phyloP scores from a whole-genome alignment of 2,888 invertebrate genomes.

The Tetragnatha montana region DNA sequence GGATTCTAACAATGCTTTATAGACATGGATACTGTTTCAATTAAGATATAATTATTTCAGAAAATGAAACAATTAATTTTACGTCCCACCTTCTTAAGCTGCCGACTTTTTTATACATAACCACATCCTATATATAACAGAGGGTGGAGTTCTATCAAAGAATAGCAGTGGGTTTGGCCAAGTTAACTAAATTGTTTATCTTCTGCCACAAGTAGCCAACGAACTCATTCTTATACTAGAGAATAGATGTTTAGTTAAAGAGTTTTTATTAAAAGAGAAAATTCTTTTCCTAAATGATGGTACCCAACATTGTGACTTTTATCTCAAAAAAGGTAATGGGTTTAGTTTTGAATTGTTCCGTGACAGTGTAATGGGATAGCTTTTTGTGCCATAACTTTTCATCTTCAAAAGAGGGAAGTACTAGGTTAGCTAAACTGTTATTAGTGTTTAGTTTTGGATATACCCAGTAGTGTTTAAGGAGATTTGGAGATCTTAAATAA shows the following conservation, averaged over 20 bases:
- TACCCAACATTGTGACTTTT: conserved; percentile 26
- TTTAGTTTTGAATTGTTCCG: conserved; percentile 48
- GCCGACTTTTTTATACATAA: conserved; percentile 19
- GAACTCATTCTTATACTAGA: conserved; percentile 1
- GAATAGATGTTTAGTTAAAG: conserved; percentile 46
- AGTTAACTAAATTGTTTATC: conserved; percentile 10
- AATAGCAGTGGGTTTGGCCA: conserved; percentile 9
- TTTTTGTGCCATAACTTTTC: conserved; percentile 28
- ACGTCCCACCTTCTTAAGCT: conserved; percentile 8
- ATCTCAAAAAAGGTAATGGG: conserved; percentile 51
- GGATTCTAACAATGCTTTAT: too few relatives aligned
- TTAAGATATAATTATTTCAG: too few relatives aligned
- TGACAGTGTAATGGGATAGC: conserved; percentile 49
- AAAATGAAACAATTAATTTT: conserved; percentile 12
- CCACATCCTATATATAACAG: conserved; percentile 18
- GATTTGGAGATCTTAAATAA: neutral
- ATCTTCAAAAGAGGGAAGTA: conserved; percentile 4
- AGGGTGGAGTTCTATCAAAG: conserved; percentile 29
- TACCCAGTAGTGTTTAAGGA: neutral
- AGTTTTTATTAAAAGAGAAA: conserved; percentile 37
- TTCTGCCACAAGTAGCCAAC: conserved; percentile 42
- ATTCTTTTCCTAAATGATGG: conserved; percentile 40
- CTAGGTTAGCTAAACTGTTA: conserved; percentile 9
- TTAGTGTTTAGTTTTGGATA: neutral
- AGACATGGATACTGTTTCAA: too few relatives aligned